Base-by-base conservation (phyloP, 2,888 invertebrate genomes). In the Dione vanillae region DNA sequence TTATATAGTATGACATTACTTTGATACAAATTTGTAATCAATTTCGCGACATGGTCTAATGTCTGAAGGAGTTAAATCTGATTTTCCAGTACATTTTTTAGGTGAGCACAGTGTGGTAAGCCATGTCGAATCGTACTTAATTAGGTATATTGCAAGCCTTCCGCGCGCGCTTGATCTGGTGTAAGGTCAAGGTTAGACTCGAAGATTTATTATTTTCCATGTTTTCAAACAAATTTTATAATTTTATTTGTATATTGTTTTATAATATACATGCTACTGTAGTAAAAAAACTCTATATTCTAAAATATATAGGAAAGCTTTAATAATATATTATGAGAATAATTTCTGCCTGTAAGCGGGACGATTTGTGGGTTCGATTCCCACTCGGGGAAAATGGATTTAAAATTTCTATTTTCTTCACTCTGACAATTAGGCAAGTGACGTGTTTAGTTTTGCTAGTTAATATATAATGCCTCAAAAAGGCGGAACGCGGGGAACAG, bases 111-210 rank as follows among this genome's bases (percentile, higher is more conserved):
- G 78, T 81, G 81, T 83, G 74, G 79, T 74, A 75, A 74, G 69
- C 80, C 83, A 78, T 85, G 80, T 80, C 87, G 78, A 86, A 88
- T 85, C 77, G 77, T 47, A 71, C 77, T 75, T 88, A 85, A 89
- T 89, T 85, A 83, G 75, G 77, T 77, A 49, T 51, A 77, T 61
- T 70, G 80, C 81, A 77, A 77, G 81, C 80, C 78, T 86, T 85
- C 83, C 84, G 81, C 80, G 79, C 82, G 82, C 80, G 84, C 81
- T 80, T 83, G 83, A 80, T 75, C 81, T 80, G 78, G 40, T 61
- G n/a, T 51, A 37, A n/a, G 58, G 71, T 74, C 75, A 77, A 71
- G 75, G 77, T 69, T 74, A 69, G 19, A 19, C 5, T 43, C 16
- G 47, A 59, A 27, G 35, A 11, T 19, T 59, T 35, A 43, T 0